Percentiles rank a stretch among this genome's conserved stretches.
Conservation (phyloP, 2,797 vertebrate species). For the Acridotheres tristis region DNA sequence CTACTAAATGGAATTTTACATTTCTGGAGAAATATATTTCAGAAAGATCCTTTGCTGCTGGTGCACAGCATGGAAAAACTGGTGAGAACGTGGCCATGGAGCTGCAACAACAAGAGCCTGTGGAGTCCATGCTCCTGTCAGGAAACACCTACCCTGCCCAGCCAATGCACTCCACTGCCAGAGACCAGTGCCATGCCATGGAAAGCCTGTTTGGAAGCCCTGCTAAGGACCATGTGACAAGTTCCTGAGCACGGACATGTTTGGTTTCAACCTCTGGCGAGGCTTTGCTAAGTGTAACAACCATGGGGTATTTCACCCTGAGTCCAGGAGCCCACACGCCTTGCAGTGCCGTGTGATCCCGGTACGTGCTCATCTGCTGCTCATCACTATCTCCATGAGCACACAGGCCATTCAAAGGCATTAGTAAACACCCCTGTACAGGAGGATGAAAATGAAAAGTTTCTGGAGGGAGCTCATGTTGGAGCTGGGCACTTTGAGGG, state of each 20-base stretch:
- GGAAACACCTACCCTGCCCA: background rate
- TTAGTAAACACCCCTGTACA: rapidly evolving
- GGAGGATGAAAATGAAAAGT: background rate
- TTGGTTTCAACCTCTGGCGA: constrained; percentile 3
- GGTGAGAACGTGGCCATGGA: background rate
- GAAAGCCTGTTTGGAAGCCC: background rate
- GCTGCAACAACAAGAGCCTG: background rate
- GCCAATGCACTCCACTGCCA: rapidly evolving
- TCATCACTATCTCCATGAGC: background rate
- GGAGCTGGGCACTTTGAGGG: rapidly evolving
- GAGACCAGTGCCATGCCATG: background rate
- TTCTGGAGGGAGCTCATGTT: background rate
- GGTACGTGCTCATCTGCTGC: background rate
- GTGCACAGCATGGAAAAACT: background rate
- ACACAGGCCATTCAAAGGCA: background rate
- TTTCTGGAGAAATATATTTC: background rate
- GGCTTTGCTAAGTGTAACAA: background rate
- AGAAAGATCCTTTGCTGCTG: background rate
- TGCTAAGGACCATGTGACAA: background rate
- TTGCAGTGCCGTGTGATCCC: background rate
- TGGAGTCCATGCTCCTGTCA: background rate
- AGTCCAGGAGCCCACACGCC: background rate
- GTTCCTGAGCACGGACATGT: background rate
- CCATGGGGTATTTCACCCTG: background rate
- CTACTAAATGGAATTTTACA: background rate